Base-by-base conservation (phyloP, 2,113 vertebrate genomes). In the Aviceda subcristata region DNA sequence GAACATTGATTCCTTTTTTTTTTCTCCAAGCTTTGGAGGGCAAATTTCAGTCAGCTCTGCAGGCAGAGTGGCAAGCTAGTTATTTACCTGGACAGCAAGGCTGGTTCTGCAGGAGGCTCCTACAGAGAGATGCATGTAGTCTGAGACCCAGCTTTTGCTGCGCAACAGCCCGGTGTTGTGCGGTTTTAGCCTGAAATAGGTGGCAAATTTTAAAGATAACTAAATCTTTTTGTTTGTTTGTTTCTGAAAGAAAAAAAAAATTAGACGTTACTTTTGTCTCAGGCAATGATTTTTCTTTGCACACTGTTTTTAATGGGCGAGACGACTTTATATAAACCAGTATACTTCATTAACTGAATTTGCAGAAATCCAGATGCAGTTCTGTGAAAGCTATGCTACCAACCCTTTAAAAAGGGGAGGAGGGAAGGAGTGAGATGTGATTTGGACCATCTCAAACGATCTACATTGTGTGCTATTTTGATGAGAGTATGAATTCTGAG, bases 1-100 rank as follows among this genome's bases (percentile, higher is more conserved):
- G 0, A 48, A 17, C 43, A 2, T 20, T 0, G 7, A 24, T 71
- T 13, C 4, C 21, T n/a, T 51, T 10, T n/a, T 51, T 10, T 62
- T 66, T 24, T 9, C n/a, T 67, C 69, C 10, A 9, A 7, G 57
- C 48, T 72, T 46, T n/a, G 39, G 38, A 73, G 34, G 24, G 23
- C 14, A 45, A n/a, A 30, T 81, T 43, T 53, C 41, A 22, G 39
- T 51, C 32, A 11, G 5, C 3, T 32, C 22, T 66, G 23, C 7
- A n/a, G 71, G 45, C 13, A 2, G 9, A 7, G 38, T 2, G 19
- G 32, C 34, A n/a, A 51, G 43, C 12, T 57, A 9, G 15, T 76
- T 72, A 26, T 43, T 60, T 79, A 57, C 12, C 39, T 27, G 34
- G 57, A 43, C 39, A 56, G 16, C 23, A 38, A 9, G 23, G 51